phyloP scores from a whole-genome alignment of 2,113 vertebrate species.

The Anser cygnoides region DNA sequence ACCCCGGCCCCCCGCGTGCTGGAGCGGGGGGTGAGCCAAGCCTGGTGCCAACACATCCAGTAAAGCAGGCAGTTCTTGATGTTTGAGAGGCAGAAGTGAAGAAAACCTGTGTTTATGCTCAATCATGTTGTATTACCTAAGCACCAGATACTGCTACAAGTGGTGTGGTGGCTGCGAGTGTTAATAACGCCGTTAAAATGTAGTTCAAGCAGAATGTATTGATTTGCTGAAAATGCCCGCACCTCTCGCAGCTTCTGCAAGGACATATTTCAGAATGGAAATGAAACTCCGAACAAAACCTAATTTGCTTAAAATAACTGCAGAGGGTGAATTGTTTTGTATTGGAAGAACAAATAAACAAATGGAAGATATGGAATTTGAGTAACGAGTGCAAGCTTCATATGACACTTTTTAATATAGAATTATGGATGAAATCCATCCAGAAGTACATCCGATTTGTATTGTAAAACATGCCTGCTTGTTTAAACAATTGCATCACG shows the following conservation, averaged over 20 bases:
- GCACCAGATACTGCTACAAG: not conserved
- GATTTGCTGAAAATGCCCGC: not conserved
- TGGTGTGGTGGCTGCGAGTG: not conserved
- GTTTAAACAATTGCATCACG: not conserved
- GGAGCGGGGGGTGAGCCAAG: too few relatives aligned
- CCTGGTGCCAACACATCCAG: not conserved
- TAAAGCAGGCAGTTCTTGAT: not conserved
- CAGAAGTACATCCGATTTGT: not conserved
- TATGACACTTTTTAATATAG: constrained; percentile 26
- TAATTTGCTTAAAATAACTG: constrained; percentile 59
- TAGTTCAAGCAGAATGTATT: not conserved
- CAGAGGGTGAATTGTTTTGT: constrained; percentile 41
- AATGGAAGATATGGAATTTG: constrained; percentile 31
- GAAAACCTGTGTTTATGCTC: not conserved
- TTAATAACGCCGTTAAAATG: not conserved
- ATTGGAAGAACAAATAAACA: constrained; percentile 33
- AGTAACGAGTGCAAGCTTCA: constrained; percentile 21
- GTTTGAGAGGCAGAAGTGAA: not conserved
- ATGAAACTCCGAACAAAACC: constrained; percentile 30
- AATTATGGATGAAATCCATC: constrained; percentile 38
- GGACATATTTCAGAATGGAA: constrained; percentile 55
- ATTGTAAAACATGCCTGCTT: not conserved
- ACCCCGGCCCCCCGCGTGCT: too few relatives aligned
- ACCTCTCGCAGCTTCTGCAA: not conserved
- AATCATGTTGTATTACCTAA: not conserved